Percentiles rank a stretch among this genome's conserved stretches.
phyloP scores from a whole-genome alignment of 2,888 invertebrate genomes.

The Melanargia galathea region DNA sequence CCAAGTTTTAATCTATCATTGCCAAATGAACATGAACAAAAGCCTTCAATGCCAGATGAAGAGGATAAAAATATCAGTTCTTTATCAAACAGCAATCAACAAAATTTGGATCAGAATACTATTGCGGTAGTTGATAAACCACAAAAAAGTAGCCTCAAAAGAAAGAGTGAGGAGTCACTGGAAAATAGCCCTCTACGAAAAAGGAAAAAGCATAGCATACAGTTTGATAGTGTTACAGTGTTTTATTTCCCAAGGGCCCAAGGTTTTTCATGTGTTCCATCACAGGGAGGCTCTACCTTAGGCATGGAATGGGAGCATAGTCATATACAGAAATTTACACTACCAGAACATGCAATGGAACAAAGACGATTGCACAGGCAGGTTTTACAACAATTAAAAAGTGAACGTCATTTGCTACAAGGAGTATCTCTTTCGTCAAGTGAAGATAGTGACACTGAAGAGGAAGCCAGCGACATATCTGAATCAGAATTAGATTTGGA shows the following conservation, averaged over 20 bases:
- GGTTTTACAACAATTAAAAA: conserved; percentile 87
- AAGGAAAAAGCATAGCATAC: conserved; percentile 90
- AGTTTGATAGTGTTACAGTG: conserved; percentile 95
- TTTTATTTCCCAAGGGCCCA: conserved; percentile 97
- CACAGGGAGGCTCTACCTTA: conserved; percentile 94
- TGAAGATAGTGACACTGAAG: conserved; percentile 92
- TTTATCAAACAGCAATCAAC: conserved; percentile 42
- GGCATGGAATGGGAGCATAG: conserved; percentile 92
- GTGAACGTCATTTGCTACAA: conserved; percentile 84
- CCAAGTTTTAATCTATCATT: conserved; percentile 63
- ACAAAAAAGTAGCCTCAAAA: conserved; percentile 85
- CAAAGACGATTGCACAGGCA: conserved; percentile 93
- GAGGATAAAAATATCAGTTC: conserved; percentile 38
- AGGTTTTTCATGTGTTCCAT: conserved; percentile 95
- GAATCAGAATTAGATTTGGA: conserved; percentile 94
- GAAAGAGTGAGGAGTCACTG: conserved; percentile 75
- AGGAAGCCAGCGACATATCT: conserved; percentile 90
- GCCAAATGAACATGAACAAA: conserved; percentile 58
- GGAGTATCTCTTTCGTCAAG: conserved; percentile 86
- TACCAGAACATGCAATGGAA: conserved; percentile 94
- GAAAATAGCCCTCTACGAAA: conserved; percentile 76
- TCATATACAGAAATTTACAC: conserved; percentile 88
- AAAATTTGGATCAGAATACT: conserved; percentile 44
- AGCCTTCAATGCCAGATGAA: conserved; percentile 41
- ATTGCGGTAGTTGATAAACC: conserved; percentile 52